Conservation (phyloP, 2,888 invertebrate species). For the Dynastes grantii region DNA sequence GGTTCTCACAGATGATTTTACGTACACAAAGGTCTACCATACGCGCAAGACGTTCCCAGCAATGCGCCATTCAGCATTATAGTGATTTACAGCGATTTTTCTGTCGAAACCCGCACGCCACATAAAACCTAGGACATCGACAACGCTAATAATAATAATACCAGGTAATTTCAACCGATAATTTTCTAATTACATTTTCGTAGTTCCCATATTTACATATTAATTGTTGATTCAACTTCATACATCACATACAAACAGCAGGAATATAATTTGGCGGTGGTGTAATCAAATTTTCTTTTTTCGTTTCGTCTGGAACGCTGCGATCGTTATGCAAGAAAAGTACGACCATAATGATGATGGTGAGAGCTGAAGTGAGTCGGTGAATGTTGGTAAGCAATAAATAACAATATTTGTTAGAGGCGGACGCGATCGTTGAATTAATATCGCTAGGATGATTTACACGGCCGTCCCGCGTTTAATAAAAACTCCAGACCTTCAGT, state of each 20-base stretch:
- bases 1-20: conserved; percentile 5
- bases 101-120: conserved; percentile 25
- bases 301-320: not conserved
- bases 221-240: conserved; percentile 31
- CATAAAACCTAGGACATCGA: conserved; percentile 4
- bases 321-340: conserved; percentile 15
- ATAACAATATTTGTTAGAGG: conserved; percentile 46
- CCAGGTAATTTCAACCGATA: conserved; percentile 36
- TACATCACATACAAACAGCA: conserved; percentile 34
- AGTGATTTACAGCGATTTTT: conserved; percentile 40
- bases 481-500: conserved; percentile 16
- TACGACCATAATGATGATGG: not conserved
- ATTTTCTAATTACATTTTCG: conserved; percentile 41
- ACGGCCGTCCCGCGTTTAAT: conserved; percentile 10
- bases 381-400: conserved; percentile 29
- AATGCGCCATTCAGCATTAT: conserved; percentile 25
- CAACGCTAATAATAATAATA: conserved; percentile 41
- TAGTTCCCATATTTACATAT: conserved; percentile 42
- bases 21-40: conserved; percentile 11
- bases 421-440: conserved; percentile 52
- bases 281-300: conserved; percentile 29
- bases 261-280: conserved; percentile 38
- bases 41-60: conserved; percentile 13
- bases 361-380: conserved; percentile 13
- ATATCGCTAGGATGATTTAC: conserved; percentile 52